Conservation (phyloP, 2,113 vertebrate species). For the Pachyramphus minor region DNA sequence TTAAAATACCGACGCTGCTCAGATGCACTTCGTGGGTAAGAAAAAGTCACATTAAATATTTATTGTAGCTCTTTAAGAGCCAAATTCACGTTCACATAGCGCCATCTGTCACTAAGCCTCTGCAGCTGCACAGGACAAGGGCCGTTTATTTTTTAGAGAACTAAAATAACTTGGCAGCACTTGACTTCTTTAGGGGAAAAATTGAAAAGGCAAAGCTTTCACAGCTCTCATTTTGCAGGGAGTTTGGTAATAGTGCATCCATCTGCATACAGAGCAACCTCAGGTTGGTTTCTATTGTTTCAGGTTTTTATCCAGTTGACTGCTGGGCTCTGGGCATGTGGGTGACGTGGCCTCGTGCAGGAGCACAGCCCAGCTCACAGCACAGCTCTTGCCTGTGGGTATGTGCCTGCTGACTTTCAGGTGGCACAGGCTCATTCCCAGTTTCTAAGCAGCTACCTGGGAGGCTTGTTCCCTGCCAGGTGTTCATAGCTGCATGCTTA, state of each 20-base stretch:
- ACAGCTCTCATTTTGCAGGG: not conserved
- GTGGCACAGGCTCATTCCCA: not conserved
- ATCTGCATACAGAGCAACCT: not conserved
- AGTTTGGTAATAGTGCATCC: not conserved
- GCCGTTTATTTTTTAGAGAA: not conserved
- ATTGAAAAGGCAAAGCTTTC: not conserved
- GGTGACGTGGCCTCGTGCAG: accelerated
- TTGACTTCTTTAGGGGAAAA: not conserved
- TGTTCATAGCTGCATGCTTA: not conserved
- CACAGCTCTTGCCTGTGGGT: not conserved
- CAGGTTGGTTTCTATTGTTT: not conserved
- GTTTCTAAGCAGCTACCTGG: not conserved
- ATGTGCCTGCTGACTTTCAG: not conserved
- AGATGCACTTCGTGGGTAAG: not conserved
- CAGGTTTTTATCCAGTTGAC: not conserved
- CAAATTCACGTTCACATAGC: not conserved
- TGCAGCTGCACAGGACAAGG: not conserved
- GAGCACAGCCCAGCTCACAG: not conserved
- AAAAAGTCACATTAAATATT: not conserved
- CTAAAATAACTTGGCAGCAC: not conserved
- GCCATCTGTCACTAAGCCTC: not conserved
- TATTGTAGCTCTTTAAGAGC: accelerated
- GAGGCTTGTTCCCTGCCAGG: not conserved
- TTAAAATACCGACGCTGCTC: not conserved
- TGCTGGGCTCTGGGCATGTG: not conserved